Evolutionary conservation across 2,113 vertebrate genomes (phyloP), one percentile per base, ranked within the genome.

Genomic region (Origma solitaria): DNA sequence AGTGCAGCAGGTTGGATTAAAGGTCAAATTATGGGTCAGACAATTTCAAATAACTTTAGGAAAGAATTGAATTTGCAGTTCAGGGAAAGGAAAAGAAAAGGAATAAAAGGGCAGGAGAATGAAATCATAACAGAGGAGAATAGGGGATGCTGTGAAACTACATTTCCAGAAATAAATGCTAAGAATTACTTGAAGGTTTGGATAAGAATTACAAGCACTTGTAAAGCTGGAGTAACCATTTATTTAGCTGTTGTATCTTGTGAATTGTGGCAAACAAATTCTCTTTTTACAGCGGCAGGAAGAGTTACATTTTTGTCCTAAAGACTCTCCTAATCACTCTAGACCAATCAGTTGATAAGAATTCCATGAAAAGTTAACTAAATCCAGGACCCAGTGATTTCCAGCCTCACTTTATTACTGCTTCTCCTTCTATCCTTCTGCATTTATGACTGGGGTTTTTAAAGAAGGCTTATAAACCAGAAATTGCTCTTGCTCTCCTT

Each of bases 61-160:
- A 22, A 82, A 35, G 3, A 61, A 44, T 13, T 69, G 30, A 33
- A 40, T 11, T 82, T 42, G 7, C 7, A 37, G 11, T 30, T 73
- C 45, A 25, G 21, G 11, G 9, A 14, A 58, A 66, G 7, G 4
- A 58, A 61, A 20, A 33, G 12, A 3, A 16, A 22, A 8, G 8
- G 13, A 18, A 35, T 44, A 25, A 49, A 70, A 38, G 27, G 4
- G 5, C 2, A 65, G 30, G 25, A 49, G 13, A 58, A 82, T 44
- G 10, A 75, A 66, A 80, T n/a, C 2, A 20, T 79, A 56, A 5
- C 2, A 15, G 47, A 69, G 27, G 45, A 69, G 18, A 82, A 53
- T 0, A 30, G 5, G 7, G 2, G 12, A 54, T 66, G 30, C 1
- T 71, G 28, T 30, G 23, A 84, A 94, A 53, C 4, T 9, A 3